A percentile compares a stretch with the other conserved stretches of the same genome.
Evolutionary conservation across 1,140 invertebrate genomes (phyloP).

Genomic region (Drosophila mayri): DNA sequence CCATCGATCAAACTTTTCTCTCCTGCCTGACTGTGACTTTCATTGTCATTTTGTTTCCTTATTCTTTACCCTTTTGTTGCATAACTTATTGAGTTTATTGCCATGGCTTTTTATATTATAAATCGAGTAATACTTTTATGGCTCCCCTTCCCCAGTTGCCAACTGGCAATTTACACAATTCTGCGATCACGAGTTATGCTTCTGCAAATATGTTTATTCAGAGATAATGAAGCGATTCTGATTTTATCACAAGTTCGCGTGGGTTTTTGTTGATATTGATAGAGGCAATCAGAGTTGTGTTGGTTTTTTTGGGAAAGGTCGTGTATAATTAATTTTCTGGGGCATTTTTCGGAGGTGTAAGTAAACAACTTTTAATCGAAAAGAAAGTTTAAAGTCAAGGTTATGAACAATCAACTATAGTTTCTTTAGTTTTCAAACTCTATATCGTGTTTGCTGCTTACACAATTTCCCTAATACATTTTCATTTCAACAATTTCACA

Average conservation of each 20-base stretch:
- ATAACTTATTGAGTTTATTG: slow-evolving; percentile 40
- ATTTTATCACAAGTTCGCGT: slow-evolving; percentile 36
- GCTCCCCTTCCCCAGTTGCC: slow-evolving; percentile 43
- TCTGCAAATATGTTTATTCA: slow-evolving; percentile 8
- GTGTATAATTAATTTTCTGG: slow-evolving; percentile 50
- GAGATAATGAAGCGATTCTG: slow-evolving; percentile 27
- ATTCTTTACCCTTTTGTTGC: slow-evolving; percentile 22
- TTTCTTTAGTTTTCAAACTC: background rate
- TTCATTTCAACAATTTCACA: slow-evolving; percentile 19
- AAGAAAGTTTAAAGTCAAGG: slow-evolving; percentile 23
- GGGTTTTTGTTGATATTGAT: slow-evolving; percentile 33
- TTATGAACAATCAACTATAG: background rate
- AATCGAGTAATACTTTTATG: slow-evolving; percentile 7
- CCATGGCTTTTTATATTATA: slow-evolving; percentile 17
- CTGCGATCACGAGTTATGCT: slow-evolving; percentile 43
- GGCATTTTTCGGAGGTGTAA: slow-evolving; percentile 12
- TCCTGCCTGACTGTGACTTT: background rate
- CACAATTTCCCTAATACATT: background rate
- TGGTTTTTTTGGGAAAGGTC: slow-evolving; percentile 44
- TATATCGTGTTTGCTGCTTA: background rate
- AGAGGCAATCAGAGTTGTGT: slow-evolving; percentile 28
- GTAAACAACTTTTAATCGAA: slow-evolving; percentile 2
- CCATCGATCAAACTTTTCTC: slow-evolving; percentile 50
- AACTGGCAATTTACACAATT: slow-evolving; percentile 43
- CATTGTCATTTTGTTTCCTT: slow-evolving; percentile 4